Conservation (phyloP, 2,888 invertebrate genomes). For the Latrodectus elegans region DNA sequence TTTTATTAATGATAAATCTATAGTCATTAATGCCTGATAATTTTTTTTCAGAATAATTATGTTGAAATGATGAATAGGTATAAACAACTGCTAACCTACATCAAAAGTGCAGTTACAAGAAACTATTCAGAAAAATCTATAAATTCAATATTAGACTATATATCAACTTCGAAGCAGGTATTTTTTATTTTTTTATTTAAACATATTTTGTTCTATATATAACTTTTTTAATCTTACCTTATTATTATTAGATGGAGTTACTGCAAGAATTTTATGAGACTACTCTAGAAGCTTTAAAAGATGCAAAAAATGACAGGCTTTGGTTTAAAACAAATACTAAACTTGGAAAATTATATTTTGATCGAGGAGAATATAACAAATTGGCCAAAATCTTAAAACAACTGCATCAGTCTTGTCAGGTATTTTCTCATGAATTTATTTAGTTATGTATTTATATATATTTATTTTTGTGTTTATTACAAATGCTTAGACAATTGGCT, state of each 20-base stretch:
- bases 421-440: conserved; percentile 74
- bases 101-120: conserved; percentile 98
- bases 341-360: conserved; percentile 97
- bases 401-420: conserved; percentile 96
- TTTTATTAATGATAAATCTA: no score
- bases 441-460: neutral
- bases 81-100: conserved; percentile 96
- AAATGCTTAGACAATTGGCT: neutral
- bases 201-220: neutral
- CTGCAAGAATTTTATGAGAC: conserved; percentile 99
- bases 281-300: conserved; percentile 92
- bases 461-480: neutral
- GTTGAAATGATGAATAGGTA: conserved; percentile 97
- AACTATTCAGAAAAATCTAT: conserved; percentile 99
- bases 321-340: conserved; percentile 99
- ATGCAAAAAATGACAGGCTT: conserved; percentile 98
- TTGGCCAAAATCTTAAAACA: conserved; percentile 97
- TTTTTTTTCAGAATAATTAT: conserved; percentile 85
- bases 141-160: conserved; percentile 98
- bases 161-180: conserved; percentile 99
- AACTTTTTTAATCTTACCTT: neutral
- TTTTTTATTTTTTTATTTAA: conserved; percentile 70
- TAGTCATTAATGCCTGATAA: neutral
- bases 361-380: conserved; percentile 89
- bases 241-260: conserved; percentile 87